These are phyloP conservation scores for Alaudala cheleensis DNA, from an alignment of 2,113 vertebrate species.

Conservation along the genomic window DNA sequence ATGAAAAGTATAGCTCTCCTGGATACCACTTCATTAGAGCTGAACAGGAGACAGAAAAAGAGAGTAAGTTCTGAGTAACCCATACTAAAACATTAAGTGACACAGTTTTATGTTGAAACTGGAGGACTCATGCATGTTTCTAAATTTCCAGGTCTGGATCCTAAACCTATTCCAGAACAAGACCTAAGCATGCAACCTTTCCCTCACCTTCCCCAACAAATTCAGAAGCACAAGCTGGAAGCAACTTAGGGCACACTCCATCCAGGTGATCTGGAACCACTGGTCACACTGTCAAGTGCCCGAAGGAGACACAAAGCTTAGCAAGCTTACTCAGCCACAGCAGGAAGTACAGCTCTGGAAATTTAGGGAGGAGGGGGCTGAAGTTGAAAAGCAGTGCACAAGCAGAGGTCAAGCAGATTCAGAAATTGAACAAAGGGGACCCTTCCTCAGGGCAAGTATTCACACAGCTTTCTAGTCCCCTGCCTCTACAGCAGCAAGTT, in stretches of 20 bases:
- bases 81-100: not conserved
- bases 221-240: not conserved
- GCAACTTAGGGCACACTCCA: not conserved
- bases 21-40: not conserved
- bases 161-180: not conserved
- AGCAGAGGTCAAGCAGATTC: not conserved
- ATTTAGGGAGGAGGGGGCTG: not conserved
- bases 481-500: not conserved
- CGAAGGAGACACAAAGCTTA: not conserved
- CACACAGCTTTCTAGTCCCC: not conserved
- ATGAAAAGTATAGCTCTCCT: not conserved
- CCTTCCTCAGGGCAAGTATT: not conserved
- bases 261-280: not conserved
- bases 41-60: not conserved
- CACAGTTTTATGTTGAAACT: not conserved
- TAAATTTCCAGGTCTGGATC: not conserved
- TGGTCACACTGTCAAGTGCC: not conserved
- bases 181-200: not conserved
- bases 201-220: not conserved
- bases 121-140: accelerated
- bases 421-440: not conserved
- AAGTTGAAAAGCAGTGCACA: not conserved
- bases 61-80: not conserved
- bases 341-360: not conserved
- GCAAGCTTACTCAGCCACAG: not conserved